Evolutionary conservation across 2,888 invertebrate genomes (phyloP).

Genomic region (Trissolcus brochymenae): DNA sequence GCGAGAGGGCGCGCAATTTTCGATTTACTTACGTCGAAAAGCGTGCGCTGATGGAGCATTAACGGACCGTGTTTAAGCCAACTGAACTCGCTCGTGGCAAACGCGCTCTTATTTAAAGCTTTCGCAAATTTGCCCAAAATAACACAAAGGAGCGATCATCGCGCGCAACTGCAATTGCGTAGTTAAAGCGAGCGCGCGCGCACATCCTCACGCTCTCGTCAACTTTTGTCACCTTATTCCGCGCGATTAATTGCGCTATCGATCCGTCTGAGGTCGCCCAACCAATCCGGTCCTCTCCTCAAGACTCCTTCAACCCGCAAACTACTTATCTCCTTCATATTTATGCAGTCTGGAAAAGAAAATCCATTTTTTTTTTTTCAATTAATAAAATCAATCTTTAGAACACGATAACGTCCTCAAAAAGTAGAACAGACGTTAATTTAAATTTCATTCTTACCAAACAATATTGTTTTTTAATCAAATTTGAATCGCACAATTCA

Average conservation of each 20-base stretch:
- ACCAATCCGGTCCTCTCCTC: too few relatives aligned
- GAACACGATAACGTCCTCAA: too few relatives aligned
- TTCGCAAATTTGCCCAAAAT: constrained; percentile 73
- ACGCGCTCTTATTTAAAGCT: constrained; percentile 76
- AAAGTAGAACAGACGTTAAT: too few relatives aligned
- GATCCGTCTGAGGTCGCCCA: constrained; percentile 51
- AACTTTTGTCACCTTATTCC: constrained; percentile 56
- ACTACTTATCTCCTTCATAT: too few relatives aligned
- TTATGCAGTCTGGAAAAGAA: neutral
- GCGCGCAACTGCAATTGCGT: constrained; percentile 57
- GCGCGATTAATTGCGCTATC: constrained; percentile 54
- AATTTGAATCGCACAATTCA: too few relatives aligned
- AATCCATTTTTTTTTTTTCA: neutral
- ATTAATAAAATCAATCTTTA: too few relatives aligned
- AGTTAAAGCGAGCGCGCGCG: constrained; percentile 22
- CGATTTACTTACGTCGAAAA: constrained; percentile 73
- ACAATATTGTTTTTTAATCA: too few relatives aligned
- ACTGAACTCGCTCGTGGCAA: constrained; percentile 72
- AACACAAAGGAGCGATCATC: constrained; percentile 72
- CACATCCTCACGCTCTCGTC: constrained; percentile 35
- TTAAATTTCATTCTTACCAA: too few relatives aligned
- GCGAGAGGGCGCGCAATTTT: constrained; percentile 34
- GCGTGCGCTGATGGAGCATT: constrained; percentile 75
- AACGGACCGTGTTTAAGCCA: constrained; percentile 68
- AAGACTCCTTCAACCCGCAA: too few relatives aligned